Evolutionary conservation across 2,888 invertebrate genomes (phyloP), one percentile per base, ranked within the genome.

Genomic region (Exocentrus adspersus): DNA sequence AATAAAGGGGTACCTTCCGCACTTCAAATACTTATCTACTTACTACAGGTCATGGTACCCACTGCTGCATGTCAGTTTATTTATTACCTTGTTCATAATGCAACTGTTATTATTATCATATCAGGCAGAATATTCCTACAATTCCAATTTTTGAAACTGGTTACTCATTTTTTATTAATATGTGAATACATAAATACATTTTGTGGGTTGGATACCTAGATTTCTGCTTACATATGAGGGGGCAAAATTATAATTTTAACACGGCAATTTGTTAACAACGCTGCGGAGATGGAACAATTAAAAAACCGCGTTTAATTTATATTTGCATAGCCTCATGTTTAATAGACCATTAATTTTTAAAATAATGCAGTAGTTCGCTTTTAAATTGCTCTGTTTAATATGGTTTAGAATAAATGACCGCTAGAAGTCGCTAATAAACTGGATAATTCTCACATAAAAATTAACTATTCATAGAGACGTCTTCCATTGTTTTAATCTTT

Each of bases 261-360:
- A 59, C 50, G 61, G 30, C 61, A 56, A 65, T 70, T 68, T 68
- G 64, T 69, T 67, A 63, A 67, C 67, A 69, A 66, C 64, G 67
- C 61, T 65, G 67, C 64, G 58, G 63, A 62, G 65, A 62, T 64
- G 62, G 64, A 66, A 61, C 70, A 63, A 69, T 70, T 64, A 64
- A 68, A 70, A 73, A 72, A 67, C 71, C 69, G 64, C 72, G 68
- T 71, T 71, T 70, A 69, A 71, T 72, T 68, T 73, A 69, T 71
- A 70, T 75, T 68, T 69, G 70, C 72, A 71, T 64, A 71, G 72
- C 71, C 68, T 73, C 71, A 72, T 69, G 75, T 72, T 76, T 71
- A 76, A 76, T 73, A 71, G 73, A 63, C 75, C 73, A 73, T 76
- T 73, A 73, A 74, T 74, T 73, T 75, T 77, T 75, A 70, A 75